phyloP scores from a whole-genome alignment of 2,888 invertebrate genomes.

The Pterostichus madidus region DNA sequence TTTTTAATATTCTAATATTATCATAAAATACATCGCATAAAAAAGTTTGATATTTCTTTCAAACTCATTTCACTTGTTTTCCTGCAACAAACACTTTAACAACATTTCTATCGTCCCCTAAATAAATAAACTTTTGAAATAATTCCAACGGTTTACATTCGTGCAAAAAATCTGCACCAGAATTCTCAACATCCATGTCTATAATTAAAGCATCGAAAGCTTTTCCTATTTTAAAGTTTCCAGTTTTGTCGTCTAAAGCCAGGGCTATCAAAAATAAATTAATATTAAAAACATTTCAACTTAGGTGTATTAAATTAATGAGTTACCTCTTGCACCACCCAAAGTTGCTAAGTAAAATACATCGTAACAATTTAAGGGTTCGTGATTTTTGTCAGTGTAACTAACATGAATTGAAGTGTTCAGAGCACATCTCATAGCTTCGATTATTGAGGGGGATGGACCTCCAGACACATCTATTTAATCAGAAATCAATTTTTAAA shows the following conservation, averaged over 20 bases:
- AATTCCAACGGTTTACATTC: constrained; percentile 80
- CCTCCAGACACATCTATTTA: constrained; percentile 90
- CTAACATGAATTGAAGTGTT: constrained; percentile 86
- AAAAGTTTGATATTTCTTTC: constrained; percentile 6
- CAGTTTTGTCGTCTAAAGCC: constrained; percentile 85
- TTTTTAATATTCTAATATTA: too few species aligned
- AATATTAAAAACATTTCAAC: constrained; percentile 20
- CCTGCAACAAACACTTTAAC: constrained; percentile 88
- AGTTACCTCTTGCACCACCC: constrained; percentile 88
- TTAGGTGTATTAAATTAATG: background rate
- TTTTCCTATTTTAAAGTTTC: constrained; percentile 90
- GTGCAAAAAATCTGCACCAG: constrained; percentile 79
- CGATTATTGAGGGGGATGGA: constrained; percentile 86
- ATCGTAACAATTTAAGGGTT: constrained; percentile 85
- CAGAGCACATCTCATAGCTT: constrained; percentile 86
- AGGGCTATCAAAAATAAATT: constrained; percentile 80
- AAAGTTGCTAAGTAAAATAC: constrained; percentile 92
- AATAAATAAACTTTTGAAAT: constrained; percentile 87
- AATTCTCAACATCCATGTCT: constrained; percentile 80
- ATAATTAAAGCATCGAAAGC: constrained; percentile 92
- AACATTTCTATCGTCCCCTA: constrained; percentile 92
- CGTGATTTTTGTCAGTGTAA: constrained; percentile 76
- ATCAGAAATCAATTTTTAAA: constrained; percentile 16
- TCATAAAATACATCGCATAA: too few species aligned
- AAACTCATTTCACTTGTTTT: constrained; percentile 77